phyloP scores from a whole-genome alignment of 2,113 vertebrate genomes.

The Malaclemys terrapin region DNA sequence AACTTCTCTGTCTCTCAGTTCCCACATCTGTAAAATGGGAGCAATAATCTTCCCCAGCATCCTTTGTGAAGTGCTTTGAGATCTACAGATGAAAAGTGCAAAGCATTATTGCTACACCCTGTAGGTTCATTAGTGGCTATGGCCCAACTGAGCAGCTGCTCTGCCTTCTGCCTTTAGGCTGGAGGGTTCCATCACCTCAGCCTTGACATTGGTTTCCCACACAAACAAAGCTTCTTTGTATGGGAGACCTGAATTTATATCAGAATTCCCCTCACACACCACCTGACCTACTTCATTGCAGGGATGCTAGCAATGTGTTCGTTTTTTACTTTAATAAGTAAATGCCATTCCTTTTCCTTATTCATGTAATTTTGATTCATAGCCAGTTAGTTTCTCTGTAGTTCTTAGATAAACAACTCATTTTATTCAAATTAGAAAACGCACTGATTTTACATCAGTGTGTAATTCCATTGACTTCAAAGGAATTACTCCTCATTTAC shows the following conservation, averaged over 20 bases:
- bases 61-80: not conserved
- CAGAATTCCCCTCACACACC: constrained; percentile 52
- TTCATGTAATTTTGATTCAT: constrained; percentile 63
- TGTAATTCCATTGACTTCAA: not conserved
- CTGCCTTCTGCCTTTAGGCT: not conserved
- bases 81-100: not conserved
- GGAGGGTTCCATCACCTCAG: not conserved
- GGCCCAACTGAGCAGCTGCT: not conserved
- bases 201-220: constrained; percentile 7
- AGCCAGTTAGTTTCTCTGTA: constrained; percentile 49
- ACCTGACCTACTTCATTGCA: constrained; percentile 68
- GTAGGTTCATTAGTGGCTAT: not conserved
- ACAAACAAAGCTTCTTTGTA: constrained; percentile 57
- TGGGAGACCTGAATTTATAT: constrained; percentile 46
- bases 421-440: constrained; percentile 55
- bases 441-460: not conserved
- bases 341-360: constrained; percentile 62
- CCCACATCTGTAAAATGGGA: not conserved
- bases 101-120: not conserved
- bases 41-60: not conserved
- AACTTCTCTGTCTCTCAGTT: not conserved
- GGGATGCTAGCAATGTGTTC: constrained; percentile 16
- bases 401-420: constrained; percentile 34
- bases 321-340: constrained; percentile 68
- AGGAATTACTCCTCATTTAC: constrained; percentile 5